Evolutionary conservation across 2,797 vertebrate genomes (phyloP).

Genomic region (Megaceryle alcyon): DNA sequence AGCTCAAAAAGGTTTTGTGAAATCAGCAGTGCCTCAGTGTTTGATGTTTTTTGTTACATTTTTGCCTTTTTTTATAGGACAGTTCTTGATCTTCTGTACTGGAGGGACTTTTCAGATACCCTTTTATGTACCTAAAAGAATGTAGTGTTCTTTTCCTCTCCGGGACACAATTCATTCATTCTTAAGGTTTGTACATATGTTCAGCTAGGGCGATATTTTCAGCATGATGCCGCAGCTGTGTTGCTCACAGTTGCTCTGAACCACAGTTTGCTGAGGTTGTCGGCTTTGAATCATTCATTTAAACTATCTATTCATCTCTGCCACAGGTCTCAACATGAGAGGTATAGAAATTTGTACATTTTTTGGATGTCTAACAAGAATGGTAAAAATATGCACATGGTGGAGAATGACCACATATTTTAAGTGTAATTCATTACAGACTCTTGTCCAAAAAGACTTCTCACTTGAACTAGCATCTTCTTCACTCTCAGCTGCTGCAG

Average conservation of each 20-base stretch:
- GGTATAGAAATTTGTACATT: background rate
- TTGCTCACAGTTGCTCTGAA: conserved; percentile 6
- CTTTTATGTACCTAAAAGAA: background rate
- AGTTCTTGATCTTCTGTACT: background rate
- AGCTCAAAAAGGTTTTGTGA: background rate
- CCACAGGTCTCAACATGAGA: conserved; percentile 15
- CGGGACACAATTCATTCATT: background rate
- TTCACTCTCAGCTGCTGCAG: conserved; percentile 49
- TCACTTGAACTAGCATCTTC: conserved; percentile 30
- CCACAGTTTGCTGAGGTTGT: conserved; percentile 48
- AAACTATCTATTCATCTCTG: background rate
- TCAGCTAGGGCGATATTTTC: conserved; percentile 22
- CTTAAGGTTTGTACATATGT: background rate
- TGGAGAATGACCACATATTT: background rate
- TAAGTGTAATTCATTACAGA: background rate
- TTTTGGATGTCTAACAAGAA: background rate
- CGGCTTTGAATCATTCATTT: conserved; percentile 24
- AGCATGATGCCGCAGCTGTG: conserved; percentile 25
- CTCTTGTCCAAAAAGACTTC: conserved; percentile 27
- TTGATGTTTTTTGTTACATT: background rate
- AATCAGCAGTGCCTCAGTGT: background rate
- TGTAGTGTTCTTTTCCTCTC: background rate
- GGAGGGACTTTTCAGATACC: background rate
- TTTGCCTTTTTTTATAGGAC: background rate
- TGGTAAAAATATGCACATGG: background rate